Base-by-base conservation (phyloP, 2,113 vertebrate species). In the Mobula hypostoma region DNA sequence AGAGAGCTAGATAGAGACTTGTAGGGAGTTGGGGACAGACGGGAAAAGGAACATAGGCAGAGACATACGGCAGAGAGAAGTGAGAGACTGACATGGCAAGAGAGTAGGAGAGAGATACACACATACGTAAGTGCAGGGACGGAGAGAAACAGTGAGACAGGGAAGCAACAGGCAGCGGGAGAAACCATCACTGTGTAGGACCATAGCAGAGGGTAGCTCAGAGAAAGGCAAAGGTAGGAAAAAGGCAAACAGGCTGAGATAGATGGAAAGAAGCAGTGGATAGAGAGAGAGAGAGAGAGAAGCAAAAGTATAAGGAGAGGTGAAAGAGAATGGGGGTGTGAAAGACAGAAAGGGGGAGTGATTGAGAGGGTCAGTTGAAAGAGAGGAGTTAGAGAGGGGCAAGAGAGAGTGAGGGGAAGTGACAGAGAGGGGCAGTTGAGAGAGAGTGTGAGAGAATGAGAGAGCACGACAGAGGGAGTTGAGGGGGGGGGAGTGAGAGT, bases 321-420 rank as follows among this genome's bases (percentile, higher is more conserved):
- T 48, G 2, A 48, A 19, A 12, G 70, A 6, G 17, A 74, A 17
- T 4, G 19, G 3, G 70, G 24, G 70, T 21, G 2, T 56, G 77
- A 32, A 21, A 27, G 3, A 83, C 19, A 56, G 7, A 82, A 7
- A 17, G n/a, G 27, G 5, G 12, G 3, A 80, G 94, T 97, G 96
- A 17, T 36, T 36, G 94, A 94, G 77, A 58, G 94, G 36, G 1
- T 1, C 27, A 63, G 12, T 66, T 82, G 36, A 36, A 82, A 5
- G 0, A 4, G 36, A 15, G 17, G n/a, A 36, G 78, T 36, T 36
- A 15, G 78, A 32, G 14, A 11, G 32, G 9, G 48, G 21, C 19
- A 48, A n/a, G 27, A 77, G 3, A 77, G 96, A 97, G 96, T 97
- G 96, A 78, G 94, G 94, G 95, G 61, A 85, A 27, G 94, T 87